phyloP scores from a whole-genome alignment of 1,140 invertebrate species.

The Wiebesia pumilae region DNA sequence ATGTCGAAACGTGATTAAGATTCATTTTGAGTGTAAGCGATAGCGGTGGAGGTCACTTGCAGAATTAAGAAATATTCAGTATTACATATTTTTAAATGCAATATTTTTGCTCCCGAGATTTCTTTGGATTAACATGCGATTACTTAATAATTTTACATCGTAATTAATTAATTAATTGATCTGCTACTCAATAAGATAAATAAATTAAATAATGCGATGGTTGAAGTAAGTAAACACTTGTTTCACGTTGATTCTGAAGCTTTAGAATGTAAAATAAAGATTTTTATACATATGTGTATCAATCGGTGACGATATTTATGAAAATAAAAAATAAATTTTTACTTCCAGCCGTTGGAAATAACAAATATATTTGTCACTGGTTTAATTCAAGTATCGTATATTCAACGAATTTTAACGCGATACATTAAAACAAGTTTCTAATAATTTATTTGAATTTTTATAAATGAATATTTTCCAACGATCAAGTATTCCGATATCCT shows the following conservation, averaged over 20 bases:
- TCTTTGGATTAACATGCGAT: not conserved
- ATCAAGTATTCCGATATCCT: not conserved
- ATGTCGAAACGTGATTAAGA: not conserved
- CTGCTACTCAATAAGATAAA: not conserved
- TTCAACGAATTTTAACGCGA: not conserved
- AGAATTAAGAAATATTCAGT: no score
- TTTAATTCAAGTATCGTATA: not conserved
- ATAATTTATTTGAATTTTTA: not conserved
- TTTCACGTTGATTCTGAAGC: not conserved
- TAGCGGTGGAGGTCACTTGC: no score
- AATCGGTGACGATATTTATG: no score
- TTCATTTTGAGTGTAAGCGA: not conserved
- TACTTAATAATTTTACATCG: not conserved
- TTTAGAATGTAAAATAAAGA: not conserved
- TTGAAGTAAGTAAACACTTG: not conserved
- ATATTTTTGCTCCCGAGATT: not conserved
- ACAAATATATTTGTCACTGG: not conserved
- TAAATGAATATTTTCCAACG: not conserved
- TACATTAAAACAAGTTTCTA: slow-evolving; percentile 1
- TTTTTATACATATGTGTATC: no score
- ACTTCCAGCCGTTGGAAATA: not conserved
- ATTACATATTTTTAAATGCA: not conserved
- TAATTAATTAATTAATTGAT: not conserved
- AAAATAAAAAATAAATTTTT: not conserved
- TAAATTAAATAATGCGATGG: not conserved